These are phyloP conservation scores for Aporophyla lueneburgensis DNA, from an alignment of 2,888 invertebrate species.

Conservation along the genomic window DNA sequence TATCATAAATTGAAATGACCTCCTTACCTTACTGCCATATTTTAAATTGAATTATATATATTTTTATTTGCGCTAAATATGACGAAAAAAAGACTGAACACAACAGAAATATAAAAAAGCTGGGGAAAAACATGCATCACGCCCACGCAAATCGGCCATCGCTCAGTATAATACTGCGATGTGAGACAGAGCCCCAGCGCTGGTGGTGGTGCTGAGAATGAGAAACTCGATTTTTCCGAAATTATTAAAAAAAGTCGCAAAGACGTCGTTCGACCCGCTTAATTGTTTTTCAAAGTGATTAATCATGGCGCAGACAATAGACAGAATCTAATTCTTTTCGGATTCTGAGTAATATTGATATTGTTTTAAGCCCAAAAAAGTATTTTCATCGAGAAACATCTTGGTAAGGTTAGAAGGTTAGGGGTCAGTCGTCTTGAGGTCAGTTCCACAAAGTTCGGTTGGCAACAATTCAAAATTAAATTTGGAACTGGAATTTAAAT, in stretches of 20 bases:
- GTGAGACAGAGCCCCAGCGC: too few relatives aligned
- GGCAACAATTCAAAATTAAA: neutral
- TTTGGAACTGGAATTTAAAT: neutral
- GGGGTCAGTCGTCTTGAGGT: neutral
- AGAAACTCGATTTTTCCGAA: neutral
- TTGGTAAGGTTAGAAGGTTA: neutral
- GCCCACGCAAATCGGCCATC: too few relatives aligned
- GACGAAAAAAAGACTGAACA: too few relatives aligned
- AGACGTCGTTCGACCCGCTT: neutral
- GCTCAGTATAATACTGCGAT: too few relatives aligned
- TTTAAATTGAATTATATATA: too few relatives aligned
- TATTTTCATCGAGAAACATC: neutral
- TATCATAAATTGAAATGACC: too few relatives aligned
- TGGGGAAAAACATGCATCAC: too few relatives aligned
- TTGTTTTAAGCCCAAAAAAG: neutral
- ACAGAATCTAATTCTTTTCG: conserved; percentile 11
- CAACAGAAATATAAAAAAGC: too few relatives aligned
- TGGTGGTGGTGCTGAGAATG: too few relatives aligned
- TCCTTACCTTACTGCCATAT: too few relatives aligned
- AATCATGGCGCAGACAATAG: conserved; percentile 32
- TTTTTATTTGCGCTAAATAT: too few relatives aligned
- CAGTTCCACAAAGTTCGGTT: neutral
- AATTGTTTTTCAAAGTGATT: conserved; percentile 28
- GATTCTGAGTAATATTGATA: conserved; percentile 36
- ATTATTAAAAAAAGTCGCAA: neutral